These are phyloP conservation scores for Atrichornis clamosus DNA, from an alignment of 2,113 vertebrate species.

Conservation along the genomic window DNA sequence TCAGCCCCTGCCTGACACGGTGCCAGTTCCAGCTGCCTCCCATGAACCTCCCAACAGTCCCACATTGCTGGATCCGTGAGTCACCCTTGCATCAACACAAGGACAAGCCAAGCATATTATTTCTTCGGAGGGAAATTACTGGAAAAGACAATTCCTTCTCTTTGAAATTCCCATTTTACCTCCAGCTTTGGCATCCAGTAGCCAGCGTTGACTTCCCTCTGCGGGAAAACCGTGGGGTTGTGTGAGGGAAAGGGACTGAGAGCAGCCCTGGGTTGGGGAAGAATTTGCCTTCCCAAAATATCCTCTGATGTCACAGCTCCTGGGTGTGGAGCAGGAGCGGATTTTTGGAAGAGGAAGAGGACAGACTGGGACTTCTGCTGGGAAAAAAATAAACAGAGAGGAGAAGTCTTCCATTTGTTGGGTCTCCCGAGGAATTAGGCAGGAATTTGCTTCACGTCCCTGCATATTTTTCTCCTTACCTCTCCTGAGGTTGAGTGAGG, in stretches of 20 bases:
- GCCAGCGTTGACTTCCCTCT: background rate
- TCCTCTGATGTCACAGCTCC: conserved; percentile 46
- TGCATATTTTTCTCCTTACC: conserved; percentile 55
- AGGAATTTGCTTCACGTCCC: conserved; percentile 21
- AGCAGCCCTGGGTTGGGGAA: conserved; percentile 1
- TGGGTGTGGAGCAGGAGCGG: background rate
- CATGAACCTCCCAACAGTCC: conserved; percentile 59
- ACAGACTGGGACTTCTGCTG: conserved; percentile 20
- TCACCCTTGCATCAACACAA: conserved; percentile 66
- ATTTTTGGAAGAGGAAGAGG: background rate
- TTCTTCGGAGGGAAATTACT: conserved; percentile 54
- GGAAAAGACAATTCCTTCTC: conserved; percentile 63
- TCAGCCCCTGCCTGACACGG: conserved; percentile 20
- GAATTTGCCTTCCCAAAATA: conserved; percentile 45
- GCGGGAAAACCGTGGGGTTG: background rate
- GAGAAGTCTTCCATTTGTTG: conserved; percentile 24
- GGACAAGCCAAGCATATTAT: conserved; percentile 55
- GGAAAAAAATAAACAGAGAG: conserved; percentile 27
- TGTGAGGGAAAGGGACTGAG: conserved; percentile 31
- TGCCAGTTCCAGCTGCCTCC: conserved; percentile 51
- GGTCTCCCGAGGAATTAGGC: conserved; percentile 9
- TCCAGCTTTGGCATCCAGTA: conserved; percentile 42
- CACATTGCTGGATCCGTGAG: conserved; percentile 58
- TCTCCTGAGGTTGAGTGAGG: conserved; percentile 12
- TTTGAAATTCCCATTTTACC: conserved; percentile 15